A percentile compares a stretch with the other conserved stretches of the same genome.
These are phyloP conservation scores for Amaurobius ferox DNA, from an alignment of 2,888 invertebrate species.

Conservation along the genomic window DNA sequence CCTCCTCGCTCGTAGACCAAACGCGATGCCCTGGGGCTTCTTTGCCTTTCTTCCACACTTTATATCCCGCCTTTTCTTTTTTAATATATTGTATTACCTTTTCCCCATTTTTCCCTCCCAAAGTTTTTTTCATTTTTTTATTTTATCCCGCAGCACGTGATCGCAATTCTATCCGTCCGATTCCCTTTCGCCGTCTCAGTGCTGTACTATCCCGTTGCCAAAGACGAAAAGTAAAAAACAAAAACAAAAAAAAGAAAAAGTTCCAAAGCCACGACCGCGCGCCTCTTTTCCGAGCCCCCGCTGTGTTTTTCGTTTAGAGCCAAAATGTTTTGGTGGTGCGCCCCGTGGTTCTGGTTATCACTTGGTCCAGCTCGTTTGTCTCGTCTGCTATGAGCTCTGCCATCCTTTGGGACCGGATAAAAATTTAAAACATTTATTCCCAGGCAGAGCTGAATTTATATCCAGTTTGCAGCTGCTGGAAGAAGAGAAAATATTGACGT, in stretches of 20 bases:
- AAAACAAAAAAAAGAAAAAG: slow-evolving; percentile 1
- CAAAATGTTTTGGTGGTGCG: slow-evolving; percentile 57
- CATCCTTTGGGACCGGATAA: slow-evolving; percentile 3
- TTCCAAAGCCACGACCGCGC: slow-evolving; percentile 6
- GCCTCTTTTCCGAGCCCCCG: slow-evolving; percentile 25
- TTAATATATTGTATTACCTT: slow-evolving; percentile 30
- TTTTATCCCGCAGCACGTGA: slow-evolving; percentile 44
- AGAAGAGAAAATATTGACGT: too few relatives aligned
- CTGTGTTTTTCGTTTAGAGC: slow-evolving; percentile 66
- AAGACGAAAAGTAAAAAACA: slow-evolving; percentile 4
- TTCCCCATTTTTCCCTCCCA: neutral
- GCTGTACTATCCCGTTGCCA: slow-evolving; percentile 47
- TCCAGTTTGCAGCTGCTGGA: too few relatives aligned
- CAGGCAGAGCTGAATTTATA: too few relatives aligned
- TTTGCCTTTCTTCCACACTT: neutral
- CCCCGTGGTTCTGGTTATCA: slow-evolving; percentile 65
- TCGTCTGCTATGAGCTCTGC: slow-evolving; percentile 19
- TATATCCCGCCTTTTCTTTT: neutral
- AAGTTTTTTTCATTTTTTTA: neutral
- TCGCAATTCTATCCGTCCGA: slow-evolving; percentile 51
- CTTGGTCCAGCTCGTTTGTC: slow-evolving; percentile 63
- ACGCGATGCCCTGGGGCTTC: neutral
- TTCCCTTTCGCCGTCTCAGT: slow-evolving; percentile 40
- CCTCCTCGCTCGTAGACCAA: neutral
- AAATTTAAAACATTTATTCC: slow-evolving; percentile 5